Evolutionary conservation across 2,113 vertebrate genomes (phyloP), one percentile per base, ranked within the genome.

Genomic region (Gopherus flavomarginatus): DNA sequence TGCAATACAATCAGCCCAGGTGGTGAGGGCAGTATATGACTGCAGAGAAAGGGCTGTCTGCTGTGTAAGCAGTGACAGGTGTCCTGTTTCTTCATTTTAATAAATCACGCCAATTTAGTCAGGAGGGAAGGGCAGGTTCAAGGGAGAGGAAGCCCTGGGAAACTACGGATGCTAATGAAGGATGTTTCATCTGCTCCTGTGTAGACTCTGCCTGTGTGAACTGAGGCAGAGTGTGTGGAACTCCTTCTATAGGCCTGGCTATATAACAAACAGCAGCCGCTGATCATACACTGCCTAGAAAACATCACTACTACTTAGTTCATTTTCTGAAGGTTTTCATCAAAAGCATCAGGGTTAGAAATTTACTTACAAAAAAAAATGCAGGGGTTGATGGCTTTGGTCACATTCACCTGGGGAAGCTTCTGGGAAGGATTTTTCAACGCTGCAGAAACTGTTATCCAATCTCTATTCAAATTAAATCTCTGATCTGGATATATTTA

Each of bases 291-390:
- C 14, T n/a, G 35, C 16, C 17, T 19, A 14, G 35, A n/a, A 69
- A 69, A 69, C 16, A 17, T n/a, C 65, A 69, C 35, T 69, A 19
- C 16, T 69, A 10, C 8, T 21, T n/a, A 69, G 35, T 69, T 21
- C 31, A 69, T 69, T 88, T 94, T 88, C 8, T 59, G 1, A 69
- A 35, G 2, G 44, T 83, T 86, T 92, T 90, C 14, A 84, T 95
- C 19, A 72, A 31, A 22, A 69, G 10, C 3, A 54, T 11, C 75
- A 4, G 38, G 26, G 54, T 50, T 78, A 42, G 8, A 78, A 78
- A 84, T 42, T 0, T 57, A 53, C 11, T 59, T 44, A 9, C 54
- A 90, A 17, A 83, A 0, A 0, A 21, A 2, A 42, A 29, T 77
- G 3, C 3, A 90, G 53, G 38, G 31, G 17, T 6, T 88, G 91